A percentile compares a stretch with the other conserved stretches of the same genome.
phyloP scores from a whole-genome alignment of 2,888 invertebrate genomes.

The Anoplius nigerrimus region DNA sequence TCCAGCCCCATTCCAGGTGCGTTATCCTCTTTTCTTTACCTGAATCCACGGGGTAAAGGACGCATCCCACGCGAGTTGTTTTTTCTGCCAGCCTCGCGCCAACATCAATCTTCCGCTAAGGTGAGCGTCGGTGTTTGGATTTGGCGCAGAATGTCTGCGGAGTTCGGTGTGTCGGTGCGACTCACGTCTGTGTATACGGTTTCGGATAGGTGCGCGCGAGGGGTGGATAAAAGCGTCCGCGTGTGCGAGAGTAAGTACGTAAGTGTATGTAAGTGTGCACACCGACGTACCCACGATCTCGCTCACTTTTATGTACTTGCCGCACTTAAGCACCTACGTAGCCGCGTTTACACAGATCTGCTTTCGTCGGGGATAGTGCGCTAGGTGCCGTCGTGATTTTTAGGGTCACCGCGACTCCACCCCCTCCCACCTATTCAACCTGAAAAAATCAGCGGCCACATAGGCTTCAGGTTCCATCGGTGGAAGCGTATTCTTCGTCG shows the following conservation, averaged over 20 bases:
- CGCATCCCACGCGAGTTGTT: constrained; percentile 51
- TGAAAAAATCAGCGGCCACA: too few relatives aligned
- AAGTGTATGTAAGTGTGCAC: background rate
- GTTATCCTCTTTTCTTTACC: constrained; percentile 32
- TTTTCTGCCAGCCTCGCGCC: constrained; percentile 36
- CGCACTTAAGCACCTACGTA: constrained; percentile 19
- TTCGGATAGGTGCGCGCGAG: too few relatives aligned
- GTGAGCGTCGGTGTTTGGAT: too few relatives aligned
- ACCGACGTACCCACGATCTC: constrained; percentile 10
- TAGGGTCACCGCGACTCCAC: constrained; percentile 26
- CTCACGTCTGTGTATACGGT: too few relatives aligned
- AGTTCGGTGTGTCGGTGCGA: too few relatives aligned
- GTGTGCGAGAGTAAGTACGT: background rate
- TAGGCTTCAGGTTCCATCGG: too few relatives aligned
- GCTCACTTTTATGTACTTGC: constrained; percentile 26
- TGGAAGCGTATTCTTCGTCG: too few relatives aligned
- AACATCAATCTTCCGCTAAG: constrained; percentile 48
- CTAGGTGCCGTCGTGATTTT: constrained; percentile 11
- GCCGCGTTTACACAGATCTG: constrained; percentile 14
- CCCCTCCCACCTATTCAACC: background rate
- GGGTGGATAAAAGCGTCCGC: too few relatives aligned
- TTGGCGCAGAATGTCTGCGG: too few relatives aligned
- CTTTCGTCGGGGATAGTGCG: constrained; percentile 7
- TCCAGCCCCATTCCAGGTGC: constrained; percentile 18
- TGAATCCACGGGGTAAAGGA: constrained; percentile 29